Percentiles rank a stretch among this genome's conserved stretches.
Evolutionary conservation across 2,888 invertebrate species (phyloP).

Genomic region (Marasmarcha lunaedactyla): DNA sequence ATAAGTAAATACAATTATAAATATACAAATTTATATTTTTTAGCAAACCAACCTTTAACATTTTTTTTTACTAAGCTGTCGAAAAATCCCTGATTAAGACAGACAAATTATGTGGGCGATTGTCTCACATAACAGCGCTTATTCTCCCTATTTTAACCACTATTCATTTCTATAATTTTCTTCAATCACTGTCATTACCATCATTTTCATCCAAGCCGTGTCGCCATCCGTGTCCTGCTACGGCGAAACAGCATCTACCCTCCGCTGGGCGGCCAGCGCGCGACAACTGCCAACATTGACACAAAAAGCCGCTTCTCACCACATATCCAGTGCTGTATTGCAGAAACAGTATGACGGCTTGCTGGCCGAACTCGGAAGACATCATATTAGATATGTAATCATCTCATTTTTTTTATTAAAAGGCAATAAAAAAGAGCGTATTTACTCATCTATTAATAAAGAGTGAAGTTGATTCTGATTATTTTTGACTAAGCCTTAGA

Average conservation of each 20-base stretch:
- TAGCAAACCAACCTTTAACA: too few relatives aligned
- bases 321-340: slow-evolving; percentile 26
- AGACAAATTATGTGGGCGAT: too few relatives aligned
- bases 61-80: too few relatives aligned
- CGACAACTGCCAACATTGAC: slow-evolving; percentile 68
- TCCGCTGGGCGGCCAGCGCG: slow-evolving; percentile 83
- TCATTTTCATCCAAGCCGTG: slow-evolving; percentile 66
- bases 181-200: too few relatives aligned
- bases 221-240: slow-evolving; percentile 82
- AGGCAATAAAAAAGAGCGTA: too few relatives aligned
- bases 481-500: too few relatives aligned
- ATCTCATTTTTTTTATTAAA: background rate
- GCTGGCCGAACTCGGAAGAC: slow-evolving; percentile 37
- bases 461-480: too few relatives aligned
- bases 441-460: too few relatives aligned
- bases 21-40: too few relatives aligned
- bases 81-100: too few relatives aligned
- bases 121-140: too few relatives aligned
- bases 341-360: slow-evolving; percentile 53
- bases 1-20: too few relatives aligned
- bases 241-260: slow-evolving; percentile 84
- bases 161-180: background rate
- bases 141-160: slow-evolving; percentile 5
- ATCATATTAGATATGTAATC: slow-evolving; percentile 47
- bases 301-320: slow-evolving; percentile 14